Base-by-base conservation (phyloP, 2,113 vertebrate genomes). In the Engraulis encrasicolus region DNA sequence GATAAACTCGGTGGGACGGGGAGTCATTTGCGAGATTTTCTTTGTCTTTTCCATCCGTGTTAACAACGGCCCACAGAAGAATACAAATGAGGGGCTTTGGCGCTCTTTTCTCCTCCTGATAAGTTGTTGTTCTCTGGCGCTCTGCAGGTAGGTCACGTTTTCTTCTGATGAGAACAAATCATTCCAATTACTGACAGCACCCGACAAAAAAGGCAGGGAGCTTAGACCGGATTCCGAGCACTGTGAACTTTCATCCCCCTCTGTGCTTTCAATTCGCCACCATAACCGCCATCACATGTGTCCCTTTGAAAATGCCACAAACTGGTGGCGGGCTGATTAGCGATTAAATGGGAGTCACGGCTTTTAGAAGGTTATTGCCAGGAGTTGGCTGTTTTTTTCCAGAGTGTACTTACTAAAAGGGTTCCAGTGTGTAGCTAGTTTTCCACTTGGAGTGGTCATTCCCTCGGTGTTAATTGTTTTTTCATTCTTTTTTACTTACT, bases 121-220 rank as follows among this genome's bases (percentile, higher is more conserved):
- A 74, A 74, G 23, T 74, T 27, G 5, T 31, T 74, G 27, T 74
- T 34, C 15, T 74, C 66, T 74, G 66, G n/a, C 34, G 27, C 31
- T 74, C 66, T 74, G 66, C 66, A 74, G 66, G 66, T 74, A 74
- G 31, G 66, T 74, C 66, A 74, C 66, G 66, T 74, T 45, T 49
- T 12, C 49, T 23, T 71, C 9, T 81, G 50, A 54, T 78, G 34
- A 78, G 66, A 85, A 81, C 81, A 50, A 80, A 77, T 77, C 79
- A 82, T 23, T 74, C 61, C 66, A 50, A 80, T 85, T 80, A 85
- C 74, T 79, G 84, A 85, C 84, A 50, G 48, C 79, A 18, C 23
- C 23, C 61, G 50, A 34, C 66, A 74, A 74, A 74, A 74, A 74
- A 74, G 27, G 34, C 66, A 74, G 31, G 34, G 84, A 12, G 48